Evolutionary conservation across 2,797 vertebrate species (phyloP).

Genomic region (Leucoraja ocellata): DNA sequence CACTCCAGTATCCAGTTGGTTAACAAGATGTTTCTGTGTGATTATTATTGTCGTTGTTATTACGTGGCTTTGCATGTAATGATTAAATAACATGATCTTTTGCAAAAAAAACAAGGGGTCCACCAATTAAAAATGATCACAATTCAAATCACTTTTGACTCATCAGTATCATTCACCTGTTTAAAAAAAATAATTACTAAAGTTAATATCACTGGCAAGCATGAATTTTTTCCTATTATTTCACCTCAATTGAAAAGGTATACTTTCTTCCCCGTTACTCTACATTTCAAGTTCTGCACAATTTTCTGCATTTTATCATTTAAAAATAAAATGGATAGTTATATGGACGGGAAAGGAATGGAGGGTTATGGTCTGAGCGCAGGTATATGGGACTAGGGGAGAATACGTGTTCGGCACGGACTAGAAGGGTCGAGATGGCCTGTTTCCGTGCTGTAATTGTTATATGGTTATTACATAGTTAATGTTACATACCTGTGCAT

Average conservation of each 20-base stretch:
- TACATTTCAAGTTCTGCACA: not conserved
- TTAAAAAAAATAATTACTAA: not conserved
- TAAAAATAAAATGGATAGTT: no score
- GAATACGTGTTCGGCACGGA: no score
- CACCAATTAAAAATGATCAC: not conserved
- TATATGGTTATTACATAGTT: not conserved
- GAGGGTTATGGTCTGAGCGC: no score
- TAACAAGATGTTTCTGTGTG: no score
- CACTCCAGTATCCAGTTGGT: no score
- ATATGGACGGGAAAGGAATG: no score
- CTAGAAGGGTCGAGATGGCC: no score
- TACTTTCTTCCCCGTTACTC: not conserved
- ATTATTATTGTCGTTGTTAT: not conserved
- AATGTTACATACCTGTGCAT: conserved; percentile 74
- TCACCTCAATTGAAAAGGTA: not conserved
- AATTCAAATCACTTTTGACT: not conserved
- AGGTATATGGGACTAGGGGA: no score
- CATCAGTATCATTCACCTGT: not conserved
- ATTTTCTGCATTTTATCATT: not conserved
- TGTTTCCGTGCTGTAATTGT: no score
- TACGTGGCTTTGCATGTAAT: not conserved
- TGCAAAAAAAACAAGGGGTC: not conserved
- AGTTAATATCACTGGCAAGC: not conserved
- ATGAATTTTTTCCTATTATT: not conserved
- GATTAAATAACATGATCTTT: not conserved